phyloP scores from a whole-genome alignment of 2,888 invertebrate genomes.

The Ischnura elegans region DNA sequence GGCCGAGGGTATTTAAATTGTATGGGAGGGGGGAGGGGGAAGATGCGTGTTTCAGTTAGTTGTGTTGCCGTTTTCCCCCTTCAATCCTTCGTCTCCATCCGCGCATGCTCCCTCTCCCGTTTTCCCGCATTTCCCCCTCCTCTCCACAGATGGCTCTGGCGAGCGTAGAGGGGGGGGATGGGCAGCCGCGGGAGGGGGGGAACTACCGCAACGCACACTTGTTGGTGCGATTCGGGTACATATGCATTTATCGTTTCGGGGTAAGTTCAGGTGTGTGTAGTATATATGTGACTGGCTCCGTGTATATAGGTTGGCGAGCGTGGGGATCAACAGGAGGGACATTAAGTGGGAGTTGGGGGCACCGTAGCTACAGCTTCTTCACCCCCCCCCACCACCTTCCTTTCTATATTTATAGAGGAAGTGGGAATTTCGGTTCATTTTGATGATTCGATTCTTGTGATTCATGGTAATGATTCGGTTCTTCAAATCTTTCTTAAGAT shows the following conservation, averaged over 20 bases:
- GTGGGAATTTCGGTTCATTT: no score
- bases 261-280: background rate
- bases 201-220: constrained; percentile 7
- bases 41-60: no score
- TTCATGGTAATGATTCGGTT: no score
- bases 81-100: background rate
- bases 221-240: background rate
- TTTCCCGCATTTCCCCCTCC: background rate
- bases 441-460: no score
- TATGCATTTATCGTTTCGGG: background rate
- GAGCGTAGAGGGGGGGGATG: background rate
- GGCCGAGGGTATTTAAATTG: no score
- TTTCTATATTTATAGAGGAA: no score
- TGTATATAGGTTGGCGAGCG: background rate
- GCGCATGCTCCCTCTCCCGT: background rate
- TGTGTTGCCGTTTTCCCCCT: background rate
- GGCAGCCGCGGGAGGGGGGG: background rate
- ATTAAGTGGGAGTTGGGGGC: background rate
- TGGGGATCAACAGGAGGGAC: constrained; percentile 8
- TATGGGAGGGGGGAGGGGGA: no score
- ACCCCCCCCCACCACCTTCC: background rate
- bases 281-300: no score
- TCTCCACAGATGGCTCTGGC: background rate
- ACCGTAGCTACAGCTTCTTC: background rate
- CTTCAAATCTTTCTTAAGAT: no score